phyloP scores from a whole-genome alignment of 1,140 invertebrate genomes.

The Drosophila teissieri region DNA sequence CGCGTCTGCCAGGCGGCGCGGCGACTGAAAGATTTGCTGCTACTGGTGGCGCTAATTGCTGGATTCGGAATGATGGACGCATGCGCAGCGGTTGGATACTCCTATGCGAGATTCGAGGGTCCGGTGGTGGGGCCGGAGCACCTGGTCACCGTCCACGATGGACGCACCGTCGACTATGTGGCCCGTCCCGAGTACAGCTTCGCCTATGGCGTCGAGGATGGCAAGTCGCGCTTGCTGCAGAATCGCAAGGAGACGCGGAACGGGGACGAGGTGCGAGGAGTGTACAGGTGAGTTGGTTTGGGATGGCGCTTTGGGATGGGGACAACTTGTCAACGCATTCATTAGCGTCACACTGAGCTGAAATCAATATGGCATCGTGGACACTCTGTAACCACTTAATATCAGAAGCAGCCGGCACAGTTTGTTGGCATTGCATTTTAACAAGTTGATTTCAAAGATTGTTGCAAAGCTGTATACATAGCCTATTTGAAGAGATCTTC shows the following conservation, averaged over 20 bases:
- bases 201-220: constrained; percentile 89
- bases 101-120: constrained; percentile 88
- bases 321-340: constrained; percentile 50
- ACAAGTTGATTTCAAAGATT: background rate
- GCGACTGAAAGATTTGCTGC: constrained; percentile 27
- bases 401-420: background rate
- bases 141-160: constrained; percentile 86
- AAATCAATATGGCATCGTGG: constrained; percentile 22
- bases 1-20: constrained; percentile 25
- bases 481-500: background rate
- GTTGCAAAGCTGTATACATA: background rate
- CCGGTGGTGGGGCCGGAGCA: constrained; percentile 87
- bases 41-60: constrained; percentile 49
- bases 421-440: background rate
- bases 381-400: constrained; percentile 11
- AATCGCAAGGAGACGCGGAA: constrained; percentile 89
- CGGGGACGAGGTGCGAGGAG: constrained; percentile 89
- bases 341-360: constrained; percentile 48
- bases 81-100: constrained; percentile 86
- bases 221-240: constrained; percentile 89
- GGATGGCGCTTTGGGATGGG: constrained; percentile 1
- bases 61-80: constrained; percentile 41
- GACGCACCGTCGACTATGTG: constrained; percentile 86
- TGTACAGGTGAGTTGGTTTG: constrained; percentile 86
- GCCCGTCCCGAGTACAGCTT: constrained; percentile 89